Percentiles rank a stretch among this genome's conserved stretches.
Evolutionary conservation across 1,140 invertebrate genomes (phyloP).

Genomic region (Penaeus chinensis): DNA sequence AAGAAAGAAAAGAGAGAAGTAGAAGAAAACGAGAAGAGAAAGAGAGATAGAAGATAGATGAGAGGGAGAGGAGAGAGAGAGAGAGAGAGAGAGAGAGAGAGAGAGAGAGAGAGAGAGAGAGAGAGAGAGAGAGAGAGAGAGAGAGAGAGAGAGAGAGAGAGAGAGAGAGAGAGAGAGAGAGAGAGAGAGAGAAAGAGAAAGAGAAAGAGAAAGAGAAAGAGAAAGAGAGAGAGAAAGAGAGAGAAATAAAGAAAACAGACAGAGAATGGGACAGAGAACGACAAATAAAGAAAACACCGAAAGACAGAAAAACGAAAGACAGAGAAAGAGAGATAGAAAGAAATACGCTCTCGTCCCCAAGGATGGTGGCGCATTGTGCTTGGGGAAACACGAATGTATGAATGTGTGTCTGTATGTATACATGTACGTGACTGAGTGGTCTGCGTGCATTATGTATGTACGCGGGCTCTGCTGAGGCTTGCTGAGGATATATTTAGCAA

Average conservation of each 20-base stretch:
- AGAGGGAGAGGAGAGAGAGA: not conserved
- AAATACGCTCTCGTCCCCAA: not conserved
- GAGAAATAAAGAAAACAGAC: not conserved
- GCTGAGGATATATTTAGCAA: too few species aligned
- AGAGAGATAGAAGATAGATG: not conserved
- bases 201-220: not conserved
- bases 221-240: not conserved
- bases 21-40: too few species aligned
- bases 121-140: slow-evolving; percentile 25
- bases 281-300: not conserved
- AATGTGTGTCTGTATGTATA: not conserved
- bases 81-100: not conserved
- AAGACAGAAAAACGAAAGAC: not conserved
- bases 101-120: slow-evolving; percentile 36
- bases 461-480: too few species aligned
- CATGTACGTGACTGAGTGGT: too few species aligned
- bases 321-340: not conserved
- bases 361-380: too few species aligned
- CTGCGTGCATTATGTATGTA: too few species aligned
- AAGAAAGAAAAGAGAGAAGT: too few species aligned
- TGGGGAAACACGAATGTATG: not conserved
- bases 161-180: not conserved
- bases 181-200: not conserved
- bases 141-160: not conserved
- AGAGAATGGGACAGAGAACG: not conserved